Conservation (phyloP, 2,113 vertebrate genomes). For the Callaeas wilsoni region DNA sequence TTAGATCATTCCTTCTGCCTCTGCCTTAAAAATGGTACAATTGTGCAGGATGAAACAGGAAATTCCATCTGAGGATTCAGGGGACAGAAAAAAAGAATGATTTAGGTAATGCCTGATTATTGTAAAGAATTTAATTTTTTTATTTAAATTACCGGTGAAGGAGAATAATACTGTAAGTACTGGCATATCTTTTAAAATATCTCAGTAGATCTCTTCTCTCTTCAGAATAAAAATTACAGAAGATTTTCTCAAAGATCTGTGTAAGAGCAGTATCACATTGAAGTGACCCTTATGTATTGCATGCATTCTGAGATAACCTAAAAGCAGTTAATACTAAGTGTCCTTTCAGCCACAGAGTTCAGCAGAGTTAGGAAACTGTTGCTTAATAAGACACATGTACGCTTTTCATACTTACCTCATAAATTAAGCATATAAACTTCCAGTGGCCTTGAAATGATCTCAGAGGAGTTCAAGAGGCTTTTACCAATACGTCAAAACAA, state of each 20-base stretch:
- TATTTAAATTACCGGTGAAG: background rate
- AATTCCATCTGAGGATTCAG: background rate
- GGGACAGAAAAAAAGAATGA: background rate
- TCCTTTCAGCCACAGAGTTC: background rate
- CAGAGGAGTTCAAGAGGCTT: background rate
- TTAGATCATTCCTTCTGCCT: background rate
- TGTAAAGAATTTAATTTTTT: background rate
- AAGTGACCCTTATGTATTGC: background rate
- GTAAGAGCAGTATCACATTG: background rate
- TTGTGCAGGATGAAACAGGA: background rate
- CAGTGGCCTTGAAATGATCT: background rate
- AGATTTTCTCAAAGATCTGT: background rate
- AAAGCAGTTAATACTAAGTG: background rate
- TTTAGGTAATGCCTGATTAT: background rate
- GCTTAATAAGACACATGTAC: constrained; percentile 1
- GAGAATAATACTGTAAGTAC: background rate
- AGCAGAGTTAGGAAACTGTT: constrained; percentile 10
- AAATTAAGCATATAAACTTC: constrained; percentile 19
- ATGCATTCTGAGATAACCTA: background rate
- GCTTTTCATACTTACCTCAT: constrained; percentile 22
- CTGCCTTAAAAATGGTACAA: background rate
- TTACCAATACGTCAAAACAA: constrained; percentile 9
- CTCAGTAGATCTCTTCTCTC: background rate
- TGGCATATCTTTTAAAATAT: background rate
- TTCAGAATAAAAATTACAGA: background rate